These are phyloP conservation scores for Caenorhabditis afra DNA, from an alignment of 2,888 invertebrate species.

Conservation along the genomic window DNA sequence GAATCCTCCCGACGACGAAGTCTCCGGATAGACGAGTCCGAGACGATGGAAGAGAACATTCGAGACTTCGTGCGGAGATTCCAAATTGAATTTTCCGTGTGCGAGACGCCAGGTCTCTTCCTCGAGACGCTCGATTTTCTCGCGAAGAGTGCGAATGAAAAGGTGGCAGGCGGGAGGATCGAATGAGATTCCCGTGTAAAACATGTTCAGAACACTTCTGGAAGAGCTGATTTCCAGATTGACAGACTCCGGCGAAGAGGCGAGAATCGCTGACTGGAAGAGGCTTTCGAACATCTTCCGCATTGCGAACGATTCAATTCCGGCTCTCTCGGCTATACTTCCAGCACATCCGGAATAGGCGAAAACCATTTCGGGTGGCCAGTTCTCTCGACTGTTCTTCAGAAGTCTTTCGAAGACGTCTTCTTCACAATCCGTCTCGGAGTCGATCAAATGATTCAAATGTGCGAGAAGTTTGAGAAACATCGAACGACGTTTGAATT, in stretches of 20 bases:
- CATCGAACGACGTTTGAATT: background rate
- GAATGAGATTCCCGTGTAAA: constrained; percentile 57
- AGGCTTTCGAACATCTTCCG: constrained; percentile 25
- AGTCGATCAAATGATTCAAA: constrained; percentile 40
- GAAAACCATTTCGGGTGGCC: too few species aligned
- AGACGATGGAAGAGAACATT: constrained; percentile 62
- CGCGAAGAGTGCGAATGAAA: constrained; percentile 22
- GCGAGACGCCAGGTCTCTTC: constrained; percentile 52
- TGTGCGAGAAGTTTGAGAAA: constrained; percentile 11
- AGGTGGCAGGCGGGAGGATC: constrained; percentile 8
- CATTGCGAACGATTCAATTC: constrained; percentile 31
- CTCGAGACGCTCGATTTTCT: constrained; percentile 52
- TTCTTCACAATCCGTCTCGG: background rate
- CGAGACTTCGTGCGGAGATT: constrained; percentile 60
- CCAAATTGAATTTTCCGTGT: constrained; percentile 61
- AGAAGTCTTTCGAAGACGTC: too few species aligned
- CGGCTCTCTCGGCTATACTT: background rate
- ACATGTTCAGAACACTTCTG: constrained; percentile 44
- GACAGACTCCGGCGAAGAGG: constrained; percentile 36
- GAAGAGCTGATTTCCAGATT: constrained; percentile 42
- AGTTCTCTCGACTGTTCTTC: too few species aligned
- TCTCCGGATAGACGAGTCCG: constrained; percentile 63
- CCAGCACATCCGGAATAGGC: too few species aligned
- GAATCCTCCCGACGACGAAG: background rate
- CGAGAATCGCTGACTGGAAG: constrained; percentile 1